These are phyloP conservation scores for Ictidomys tridecemlineatus DNA, from an alignment of 2,113 vertebrate genomes.

Conservation along the genomic window DNA sequence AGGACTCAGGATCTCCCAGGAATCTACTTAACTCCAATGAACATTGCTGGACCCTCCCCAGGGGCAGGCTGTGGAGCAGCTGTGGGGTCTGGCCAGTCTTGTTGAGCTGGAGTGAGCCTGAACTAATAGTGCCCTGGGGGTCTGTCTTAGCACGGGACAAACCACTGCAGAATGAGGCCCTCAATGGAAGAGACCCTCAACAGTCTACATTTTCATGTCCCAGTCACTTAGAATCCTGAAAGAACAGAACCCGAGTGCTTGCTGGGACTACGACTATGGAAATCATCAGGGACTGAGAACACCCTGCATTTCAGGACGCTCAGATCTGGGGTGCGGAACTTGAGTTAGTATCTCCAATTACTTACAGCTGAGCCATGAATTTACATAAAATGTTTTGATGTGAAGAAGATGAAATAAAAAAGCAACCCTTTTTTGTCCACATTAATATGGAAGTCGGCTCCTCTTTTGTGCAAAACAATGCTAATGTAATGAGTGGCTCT, in stretches of 20 bases:
- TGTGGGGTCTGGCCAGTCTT: too few species aligned
- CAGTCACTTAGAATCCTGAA: neutral
- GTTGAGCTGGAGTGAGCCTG: neutral
- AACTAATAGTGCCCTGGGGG: neutral
- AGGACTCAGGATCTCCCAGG: neutral
- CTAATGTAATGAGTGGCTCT: neutral
- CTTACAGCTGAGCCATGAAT: neutral
- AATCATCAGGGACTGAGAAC: neutral
- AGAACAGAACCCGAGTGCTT: neutral
- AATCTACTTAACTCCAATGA: neutral
- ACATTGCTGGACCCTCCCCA: neutral
- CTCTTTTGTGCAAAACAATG: neutral
- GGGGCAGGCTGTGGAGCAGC: neutral
- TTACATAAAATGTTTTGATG: neutral
- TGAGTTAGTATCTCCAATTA: neutral
- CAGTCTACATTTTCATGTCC: neutral
- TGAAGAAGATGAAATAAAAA: conserved; percentile 20
- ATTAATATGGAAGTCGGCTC: neutral
- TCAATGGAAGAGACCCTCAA: accelerated
- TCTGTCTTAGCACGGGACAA: neutral
- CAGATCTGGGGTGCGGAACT: neutral
- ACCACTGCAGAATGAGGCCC: neutral
- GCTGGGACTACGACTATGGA: accelerated
- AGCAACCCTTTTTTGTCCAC: neutral
- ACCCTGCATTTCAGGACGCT: neutral